Evolutionary conservation across 1,140 invertebrate genomes (phyloP).

Genomic region (Drosophila sp.): DNA sequence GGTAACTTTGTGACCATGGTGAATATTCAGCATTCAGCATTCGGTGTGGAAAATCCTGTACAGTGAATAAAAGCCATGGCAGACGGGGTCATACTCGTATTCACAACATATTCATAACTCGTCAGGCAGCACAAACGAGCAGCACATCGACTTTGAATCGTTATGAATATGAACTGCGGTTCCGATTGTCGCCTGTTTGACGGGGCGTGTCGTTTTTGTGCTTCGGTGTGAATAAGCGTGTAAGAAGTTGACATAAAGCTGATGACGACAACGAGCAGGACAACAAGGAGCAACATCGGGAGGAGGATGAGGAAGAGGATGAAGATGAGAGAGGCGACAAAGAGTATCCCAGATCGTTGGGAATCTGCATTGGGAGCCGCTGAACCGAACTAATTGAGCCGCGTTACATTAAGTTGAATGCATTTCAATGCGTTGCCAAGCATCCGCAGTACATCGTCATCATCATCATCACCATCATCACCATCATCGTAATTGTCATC

Average conservation of each 20-base stretch:
- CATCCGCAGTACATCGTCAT: conserved; percentile 48
- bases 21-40: background rate
- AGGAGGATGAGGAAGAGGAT: conserved; percentile 19
- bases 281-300: background rate
- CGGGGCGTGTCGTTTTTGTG: conserved; percentile 68
- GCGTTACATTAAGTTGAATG: conserved; percentile 82
- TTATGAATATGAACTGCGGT: conserved; percentile 1
- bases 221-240: conserved; percentile 82
- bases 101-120: conserved; percentile 63
- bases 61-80: conserved; percentile 9
- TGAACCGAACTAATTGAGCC: conserved; percentile 84
- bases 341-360: conserved; percentile 43
- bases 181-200: conserved; percentile 17
- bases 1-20: background rate
- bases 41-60: conserved; percentile 6
- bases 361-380: conserved; percentile 73
- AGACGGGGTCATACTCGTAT: conserved; percentile 7
- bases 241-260: conserved; percentile 81
- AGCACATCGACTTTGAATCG: conserved; percentile 8
- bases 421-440: conserved; percentile 79
- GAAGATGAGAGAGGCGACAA: conserved; percentile 15
- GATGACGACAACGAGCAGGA: conserved; percentile 40
- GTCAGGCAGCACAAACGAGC: conserved; percentile 70
- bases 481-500: background rate
- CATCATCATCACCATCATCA: conserved; percentile 8